Conservation (phyloP, 1,140 invertebrate species). For the Neotoxoptera formosana region DNA sequence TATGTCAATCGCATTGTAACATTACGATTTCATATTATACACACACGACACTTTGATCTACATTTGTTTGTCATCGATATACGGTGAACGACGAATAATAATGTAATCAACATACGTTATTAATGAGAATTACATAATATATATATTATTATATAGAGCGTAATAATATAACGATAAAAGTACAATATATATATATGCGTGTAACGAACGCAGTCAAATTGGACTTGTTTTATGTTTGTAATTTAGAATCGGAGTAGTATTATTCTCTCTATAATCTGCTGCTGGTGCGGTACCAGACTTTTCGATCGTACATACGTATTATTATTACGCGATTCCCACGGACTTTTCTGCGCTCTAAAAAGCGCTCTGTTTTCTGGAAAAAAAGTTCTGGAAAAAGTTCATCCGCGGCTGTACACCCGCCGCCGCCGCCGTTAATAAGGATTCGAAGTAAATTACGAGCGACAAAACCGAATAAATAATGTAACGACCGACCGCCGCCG, state of each 20-base stretch:
- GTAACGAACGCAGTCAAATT: not conserved
- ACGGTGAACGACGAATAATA: not conserved
- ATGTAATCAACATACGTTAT: not conserved
- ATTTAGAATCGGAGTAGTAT: not conserved
- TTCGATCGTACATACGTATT: not conserved
- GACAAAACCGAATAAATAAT: not conserved
- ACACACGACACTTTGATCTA: no score
- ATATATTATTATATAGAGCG: not conserved
- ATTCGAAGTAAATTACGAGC: not conserved
- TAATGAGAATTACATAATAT: not conserved
- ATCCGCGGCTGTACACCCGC: not conserved
- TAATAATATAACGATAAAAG: not conserved
- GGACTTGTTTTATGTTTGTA: not conserved
- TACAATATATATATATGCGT: not conserved
- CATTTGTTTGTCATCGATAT: not conserved
- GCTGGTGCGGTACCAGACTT: no score
- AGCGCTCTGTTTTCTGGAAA: not conserved
- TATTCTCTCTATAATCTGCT: not conserved
- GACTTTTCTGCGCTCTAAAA: not conserved
- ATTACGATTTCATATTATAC: no score
- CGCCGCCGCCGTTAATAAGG: not conserved
- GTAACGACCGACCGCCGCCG: not conserved
- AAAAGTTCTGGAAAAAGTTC: not conserved
- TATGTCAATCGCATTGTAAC: not conserved
- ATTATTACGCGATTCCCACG: not conserved